Percentiles rank a stretch among this genome's conserved stretches.
phyloP scores from a whole-genome alignment of 2,113 vertebrate species.

The Podarcis cretensis region DNA sequence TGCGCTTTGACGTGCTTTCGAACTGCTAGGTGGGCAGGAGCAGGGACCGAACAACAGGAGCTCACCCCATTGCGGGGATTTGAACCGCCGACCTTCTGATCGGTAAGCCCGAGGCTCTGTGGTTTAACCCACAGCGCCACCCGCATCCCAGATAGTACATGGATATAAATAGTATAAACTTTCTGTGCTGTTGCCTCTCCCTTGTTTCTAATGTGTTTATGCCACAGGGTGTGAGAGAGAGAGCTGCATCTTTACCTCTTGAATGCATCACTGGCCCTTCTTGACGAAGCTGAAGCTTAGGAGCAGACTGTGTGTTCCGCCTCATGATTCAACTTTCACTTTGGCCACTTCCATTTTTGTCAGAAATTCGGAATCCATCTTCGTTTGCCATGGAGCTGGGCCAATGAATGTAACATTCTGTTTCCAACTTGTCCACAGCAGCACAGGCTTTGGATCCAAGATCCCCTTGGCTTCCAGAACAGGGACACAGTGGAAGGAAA shows the following conservation, averaged over 20 bases:
- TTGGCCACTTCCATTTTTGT: not conserved
- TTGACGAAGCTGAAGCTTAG: not conserved
- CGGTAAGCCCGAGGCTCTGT: too few species aligned
- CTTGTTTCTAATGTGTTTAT: not conserved
- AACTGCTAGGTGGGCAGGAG: too few species aligned
- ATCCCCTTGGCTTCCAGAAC: not conserved
- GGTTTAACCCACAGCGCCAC: too few species aligned
- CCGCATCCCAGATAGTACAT: not conserved
- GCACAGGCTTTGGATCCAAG: not conserved
- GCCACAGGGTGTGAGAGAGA: not conserved
- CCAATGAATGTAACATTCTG: not conserved
- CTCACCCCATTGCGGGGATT: too few species aligned
- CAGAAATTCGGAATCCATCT: not conserved
- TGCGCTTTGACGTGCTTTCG: too few species aligned
- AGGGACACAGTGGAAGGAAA: not conserved
- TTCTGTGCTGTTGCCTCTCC: not conserved
- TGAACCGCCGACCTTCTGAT: too few species aligned
- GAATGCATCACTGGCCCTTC: not conserved
- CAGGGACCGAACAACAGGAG: too few species aligned
- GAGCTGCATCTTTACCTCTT: not conserved
- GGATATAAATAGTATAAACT: not conserved
- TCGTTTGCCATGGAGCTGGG: constrained; percentile 3
- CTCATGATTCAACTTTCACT: not conserved
- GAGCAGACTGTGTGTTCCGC: not conserved
- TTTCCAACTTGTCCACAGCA: not conserved